These are phyloP conservation scores for Xenopus laevis DNA, from an alignment of 2,113 vertebrate species.

Conservation along the genomic window DNA sequence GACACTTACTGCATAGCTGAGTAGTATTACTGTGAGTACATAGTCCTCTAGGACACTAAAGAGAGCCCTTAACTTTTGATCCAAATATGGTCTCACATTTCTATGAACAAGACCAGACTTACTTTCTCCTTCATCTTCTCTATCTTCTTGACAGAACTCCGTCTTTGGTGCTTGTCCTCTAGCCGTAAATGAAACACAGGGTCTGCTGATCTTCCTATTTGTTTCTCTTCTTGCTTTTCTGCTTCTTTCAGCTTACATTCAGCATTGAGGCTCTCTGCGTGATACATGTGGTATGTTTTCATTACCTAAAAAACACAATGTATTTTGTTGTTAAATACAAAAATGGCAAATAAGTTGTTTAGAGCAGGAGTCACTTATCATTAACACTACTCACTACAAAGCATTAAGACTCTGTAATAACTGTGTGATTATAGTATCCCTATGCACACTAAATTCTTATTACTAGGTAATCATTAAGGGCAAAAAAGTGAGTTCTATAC, in stretches of 20 bases:
- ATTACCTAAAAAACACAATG: conserved; percentile 77
- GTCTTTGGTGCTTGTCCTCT: conserved; percentile 86
- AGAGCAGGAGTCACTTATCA: too few relatives aligned
- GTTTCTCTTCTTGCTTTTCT: conserved; percentile 96
- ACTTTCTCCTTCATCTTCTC: conserved; percentile 99
- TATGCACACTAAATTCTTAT: too few relatives aligned
- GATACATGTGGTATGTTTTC: conserved; percentile 99
- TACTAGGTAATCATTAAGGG: too few relatives aligned
- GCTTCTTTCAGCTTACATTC: conserved; percentile 97
- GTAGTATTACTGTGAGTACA: not conserved
- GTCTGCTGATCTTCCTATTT: conserved; percentile 82
- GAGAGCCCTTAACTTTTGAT: not conserved
- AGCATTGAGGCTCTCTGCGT: conserved; percentile 91
- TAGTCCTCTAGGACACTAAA: not conserved
- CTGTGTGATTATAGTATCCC: too few relatives aligned
- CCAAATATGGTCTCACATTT: not conserved
- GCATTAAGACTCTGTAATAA: too few relatives aligned
- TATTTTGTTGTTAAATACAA: not conserved
- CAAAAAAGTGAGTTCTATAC: too few relatives aligned
- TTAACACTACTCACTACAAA: too few relatives aligned
- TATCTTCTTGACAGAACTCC: conserved; percentile 97
- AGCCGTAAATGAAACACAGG: conserved; percentile 87
- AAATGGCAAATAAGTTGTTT: too few relatives aligned
- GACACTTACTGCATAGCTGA: not conserved
- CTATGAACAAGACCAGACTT: conserved; percentile 32